These are phyloP conservation scores for Trematomus loennbergii DNA, from an alignment of 2,113 vertebrate genomes.

Conservation along the genomic window DNA sequence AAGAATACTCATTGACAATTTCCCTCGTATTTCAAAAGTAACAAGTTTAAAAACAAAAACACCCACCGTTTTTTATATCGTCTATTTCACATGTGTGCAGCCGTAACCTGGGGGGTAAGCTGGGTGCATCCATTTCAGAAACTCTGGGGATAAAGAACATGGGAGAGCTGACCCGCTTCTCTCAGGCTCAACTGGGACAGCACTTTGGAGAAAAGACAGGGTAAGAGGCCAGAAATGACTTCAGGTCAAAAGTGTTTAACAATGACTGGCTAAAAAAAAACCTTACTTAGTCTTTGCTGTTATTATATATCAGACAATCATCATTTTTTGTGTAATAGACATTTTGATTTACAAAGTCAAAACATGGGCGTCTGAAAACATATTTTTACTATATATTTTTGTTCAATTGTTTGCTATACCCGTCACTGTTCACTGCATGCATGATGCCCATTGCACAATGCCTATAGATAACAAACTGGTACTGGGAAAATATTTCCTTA, in stretches of 20 bases:
- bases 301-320: neutral
- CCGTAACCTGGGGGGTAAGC: constrained; percentile 94
- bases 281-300: neutral
- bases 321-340: neutral
- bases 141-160: constrained; percentile 90
- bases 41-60: neutral
- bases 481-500: neutral
- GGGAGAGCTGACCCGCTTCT: constrained; percentile 90
- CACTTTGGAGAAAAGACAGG: constrained; percentile 96
- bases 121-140: constrained; percentile 89
- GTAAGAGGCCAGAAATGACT: constrained; percentile 78
- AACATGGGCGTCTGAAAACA: neutral
- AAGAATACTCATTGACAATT: neutral
- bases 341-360: neutral
- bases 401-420: neutral
- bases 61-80: neutral
- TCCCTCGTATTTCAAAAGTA: neutral
- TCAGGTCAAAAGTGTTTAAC: neutral
- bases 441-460: too few species aligned
- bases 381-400: neutral
- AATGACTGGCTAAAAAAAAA: neutral
- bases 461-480: neutral
- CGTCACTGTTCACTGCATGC: neutral
- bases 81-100: constrained; percentile 69
- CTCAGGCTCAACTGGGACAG: constrained; percentile 86